Evolutionary conservation across 2,888 invertebrate species (phyloP).

Genomic region (Chloroclystis v-ata): DNA sequence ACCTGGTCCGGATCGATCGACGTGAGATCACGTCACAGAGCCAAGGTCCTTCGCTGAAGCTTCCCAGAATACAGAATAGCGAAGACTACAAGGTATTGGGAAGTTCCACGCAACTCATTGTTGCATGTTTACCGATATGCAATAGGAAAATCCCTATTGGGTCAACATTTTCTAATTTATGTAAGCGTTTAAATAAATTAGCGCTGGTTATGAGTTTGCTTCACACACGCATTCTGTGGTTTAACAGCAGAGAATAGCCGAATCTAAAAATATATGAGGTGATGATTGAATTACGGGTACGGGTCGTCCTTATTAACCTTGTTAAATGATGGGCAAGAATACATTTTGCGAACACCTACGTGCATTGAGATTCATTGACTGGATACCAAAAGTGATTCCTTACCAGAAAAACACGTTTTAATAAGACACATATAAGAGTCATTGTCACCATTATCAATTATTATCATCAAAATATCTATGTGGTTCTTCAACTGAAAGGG

Average conservation of each 20-base stretch:
- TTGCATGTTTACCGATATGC: conserved; percentile 10
- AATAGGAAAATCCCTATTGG: conserved; percentile 14
- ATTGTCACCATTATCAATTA: not conserved
- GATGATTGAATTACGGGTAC: conserved; percentile 13
- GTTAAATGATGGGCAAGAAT: conserved; percentile 22
- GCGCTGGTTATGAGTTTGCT: not conserved
- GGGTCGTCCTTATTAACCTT: conserved; percentile 30
- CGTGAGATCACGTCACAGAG: conserved; percentile 22
- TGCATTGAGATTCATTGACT: conserved; percentile 17
- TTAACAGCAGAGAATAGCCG: not conserved
- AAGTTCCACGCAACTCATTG: conserved; percentile 4
- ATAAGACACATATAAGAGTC: not conserved
- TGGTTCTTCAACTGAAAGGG: not conserved
- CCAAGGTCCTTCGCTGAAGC: conserved; percentile 14
- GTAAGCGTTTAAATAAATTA: not conserved
- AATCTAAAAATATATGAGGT: conserved; percentile 2
- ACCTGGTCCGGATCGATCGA: conserved; percentile 12
- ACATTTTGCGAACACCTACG: conserved; percentile 27
- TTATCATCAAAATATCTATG: not conserved
- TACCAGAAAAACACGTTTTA: not conserved
- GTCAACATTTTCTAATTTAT: conserved; percentile 14
- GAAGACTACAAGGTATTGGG: too few species aligned
- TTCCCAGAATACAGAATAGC: conserved; percentile 19
- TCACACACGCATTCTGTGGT: not conserved
- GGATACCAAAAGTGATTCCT: not conserved